Evolutionary conservation across 2,888 invertebrate genomes (phyloP).

Genomic region (Oligia strigilis): DNA sequence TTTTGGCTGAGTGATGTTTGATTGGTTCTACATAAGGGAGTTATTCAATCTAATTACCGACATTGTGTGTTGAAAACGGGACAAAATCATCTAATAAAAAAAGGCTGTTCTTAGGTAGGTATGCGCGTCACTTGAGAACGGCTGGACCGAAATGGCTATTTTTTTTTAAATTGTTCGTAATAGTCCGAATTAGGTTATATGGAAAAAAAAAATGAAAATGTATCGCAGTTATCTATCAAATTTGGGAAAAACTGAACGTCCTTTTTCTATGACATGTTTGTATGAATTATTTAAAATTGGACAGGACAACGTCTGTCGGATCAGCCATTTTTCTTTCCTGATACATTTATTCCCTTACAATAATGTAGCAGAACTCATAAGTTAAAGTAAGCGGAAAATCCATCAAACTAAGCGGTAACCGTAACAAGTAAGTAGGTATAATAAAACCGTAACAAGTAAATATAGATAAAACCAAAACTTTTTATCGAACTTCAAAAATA

Average conservation of each 20-base stretch:
- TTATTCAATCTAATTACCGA: neutral
- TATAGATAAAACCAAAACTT: constrained; percentile 27
- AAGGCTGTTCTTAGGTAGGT: no score
- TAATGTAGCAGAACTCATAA: neutral
- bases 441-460: no score
- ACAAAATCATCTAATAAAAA: neutral
- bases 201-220: neutral
- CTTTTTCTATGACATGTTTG: neutral
- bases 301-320: neutral
- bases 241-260: neutral
- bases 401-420: neutral
- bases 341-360: neutral
- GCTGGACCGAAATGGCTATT: neutral
- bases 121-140: neutral
- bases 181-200: neutral
- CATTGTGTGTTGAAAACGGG: neutral
- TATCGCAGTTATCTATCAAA: neutral
- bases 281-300: neutral
- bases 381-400: constrained; percentile 5
- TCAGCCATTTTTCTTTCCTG: neutral
- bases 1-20: constrained; percentile 21
- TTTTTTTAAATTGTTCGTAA: neutral
- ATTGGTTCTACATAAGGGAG: neutral
- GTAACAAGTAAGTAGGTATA: no score
- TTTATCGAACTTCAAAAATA: constrained; percentile 69